phyloP scores from a whole-genome alignment of 2,888 invertebrate species.

The Melieria picta region DNA sequence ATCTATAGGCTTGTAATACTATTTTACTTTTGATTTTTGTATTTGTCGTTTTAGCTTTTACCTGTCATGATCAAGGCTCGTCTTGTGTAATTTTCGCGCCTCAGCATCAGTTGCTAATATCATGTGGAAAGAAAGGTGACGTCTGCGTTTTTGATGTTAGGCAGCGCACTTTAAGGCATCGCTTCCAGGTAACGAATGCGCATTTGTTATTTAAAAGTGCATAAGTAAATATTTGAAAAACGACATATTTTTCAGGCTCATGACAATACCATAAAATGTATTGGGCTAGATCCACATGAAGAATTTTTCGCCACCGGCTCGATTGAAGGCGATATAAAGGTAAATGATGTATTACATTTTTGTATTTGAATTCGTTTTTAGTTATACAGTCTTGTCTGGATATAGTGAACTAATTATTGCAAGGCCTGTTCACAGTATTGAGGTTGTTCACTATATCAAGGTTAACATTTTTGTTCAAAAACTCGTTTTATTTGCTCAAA shows the following conservation, averaged over 20 bases:
- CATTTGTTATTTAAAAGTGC: background rate
- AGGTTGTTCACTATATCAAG: no score
- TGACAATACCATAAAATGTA: slow-evolving; percentile 92
- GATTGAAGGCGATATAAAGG: slow-evolving; percentile 92
- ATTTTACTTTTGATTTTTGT: background rate
- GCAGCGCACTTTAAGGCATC: slow-evolving; percentile 85
- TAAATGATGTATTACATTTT: slow-evolving; percentile 54
- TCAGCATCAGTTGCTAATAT: slow-evolving; percentile 91
- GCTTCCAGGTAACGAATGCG: slow-evolving; percentile 70
- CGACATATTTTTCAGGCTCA: slow-evolving; percentile 73
- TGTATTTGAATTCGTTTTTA: background rate
- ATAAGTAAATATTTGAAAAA: background rate
- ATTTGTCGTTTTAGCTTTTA: slow-evolving; percentile 74
- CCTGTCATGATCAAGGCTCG: slow-evolving; percentile 94
- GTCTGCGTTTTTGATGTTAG: slow-evolving; percentile 96
- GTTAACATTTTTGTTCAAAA: no score
- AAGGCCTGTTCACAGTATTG: no score
- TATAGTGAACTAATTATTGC: no score
- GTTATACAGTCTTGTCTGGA: no score
- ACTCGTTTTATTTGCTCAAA: no score
- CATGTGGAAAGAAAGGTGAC: slow-evolving; percentile 97
- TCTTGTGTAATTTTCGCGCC: slow-evolving; percentile 91
- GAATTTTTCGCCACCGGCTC: slow-evolving; percentile 97
- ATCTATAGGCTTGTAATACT: no score
- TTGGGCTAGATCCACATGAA: slow-evolving; percentile 93